These are phyloP conservation scores for Meloidogyne floridensis DNA, from an alignment of 1,140 invertebrate species.

Conservation along the genomic window DNA sequence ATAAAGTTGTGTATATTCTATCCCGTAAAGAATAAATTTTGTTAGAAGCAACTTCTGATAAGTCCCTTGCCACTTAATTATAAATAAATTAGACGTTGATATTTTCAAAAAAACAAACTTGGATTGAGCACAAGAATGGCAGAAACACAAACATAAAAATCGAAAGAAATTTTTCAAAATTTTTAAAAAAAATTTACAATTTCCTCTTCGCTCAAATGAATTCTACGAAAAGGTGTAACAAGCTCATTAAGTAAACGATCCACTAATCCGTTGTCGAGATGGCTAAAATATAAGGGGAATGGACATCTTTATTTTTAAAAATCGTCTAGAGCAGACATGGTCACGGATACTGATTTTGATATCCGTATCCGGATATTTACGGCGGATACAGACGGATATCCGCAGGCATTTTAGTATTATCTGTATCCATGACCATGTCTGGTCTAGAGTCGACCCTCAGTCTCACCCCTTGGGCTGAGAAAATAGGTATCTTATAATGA, in stretches of 20 bases:
- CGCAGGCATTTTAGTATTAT: too few relatives aligned
- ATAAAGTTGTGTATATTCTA: slow-evolving; percentile 57
- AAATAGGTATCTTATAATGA: too few relatives aligned
- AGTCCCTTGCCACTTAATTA: slow-evolving; percentile 58
- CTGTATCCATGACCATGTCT: too few relatives aligned
- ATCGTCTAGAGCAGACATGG: not conserved
- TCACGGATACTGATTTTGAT: too few relatives aligned
- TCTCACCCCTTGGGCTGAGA: too few relatives aligned
- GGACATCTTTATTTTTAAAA: not conserved
- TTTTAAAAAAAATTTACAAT: not conserved
- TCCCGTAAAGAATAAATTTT: slow-evolving; percentile 53
- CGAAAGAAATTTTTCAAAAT: too few relatives aligned
- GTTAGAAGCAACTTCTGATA: slow-evolving; percentile 44
- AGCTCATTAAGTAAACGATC: slow-evolving; percentile 58
- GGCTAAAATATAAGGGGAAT: slow-evolving; percentile 46
- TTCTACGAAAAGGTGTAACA: slow-evolving; percentile 55
- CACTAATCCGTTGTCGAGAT: slow-evolving; percentile 62
- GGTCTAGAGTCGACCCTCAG: too few relatives aligned
- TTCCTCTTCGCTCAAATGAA: slow-evolving; percentile 60
- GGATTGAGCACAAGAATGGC: slow-evolving; percentile 65
- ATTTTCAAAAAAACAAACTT: slow-evolving; percentile 40
- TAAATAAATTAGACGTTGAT: slow-evolving; percentile 7
- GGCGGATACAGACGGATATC: too few relatives aligned
- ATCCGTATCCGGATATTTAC: too few relatives aligned
- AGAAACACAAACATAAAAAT: slow-evolving; percentile 54